phyloP scores from a whole-genome alignment of 2,888 invertebrate species.

The Nephrotoma flavescens region DNA sequence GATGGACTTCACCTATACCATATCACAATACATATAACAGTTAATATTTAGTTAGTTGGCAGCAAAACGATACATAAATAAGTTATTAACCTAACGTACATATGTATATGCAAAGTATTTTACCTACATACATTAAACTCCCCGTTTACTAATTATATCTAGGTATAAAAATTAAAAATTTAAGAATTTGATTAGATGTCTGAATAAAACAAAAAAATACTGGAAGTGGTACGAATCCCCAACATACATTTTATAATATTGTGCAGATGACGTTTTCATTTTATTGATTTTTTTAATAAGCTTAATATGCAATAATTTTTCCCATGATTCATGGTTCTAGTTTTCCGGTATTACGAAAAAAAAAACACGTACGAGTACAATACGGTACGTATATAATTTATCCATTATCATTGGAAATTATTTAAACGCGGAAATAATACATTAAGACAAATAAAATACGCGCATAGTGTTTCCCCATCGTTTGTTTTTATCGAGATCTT shows the following conservation, averaged over 20 bases:
- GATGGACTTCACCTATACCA: not conserved
- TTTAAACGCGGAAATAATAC: not conserved
- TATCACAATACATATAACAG: not conserved
- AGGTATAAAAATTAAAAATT: not conserved
- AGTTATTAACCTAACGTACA: not conserved
- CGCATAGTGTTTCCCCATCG: not conserved
- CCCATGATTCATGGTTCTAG: not conserved
- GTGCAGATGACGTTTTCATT: not conserved
- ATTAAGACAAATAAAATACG: not conserved
- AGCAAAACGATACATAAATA: not conserved
- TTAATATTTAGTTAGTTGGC: not conserved
- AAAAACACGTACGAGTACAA: too few relatives aligned
- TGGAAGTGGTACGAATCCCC: not conserved
- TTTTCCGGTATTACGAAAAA: not conserved
- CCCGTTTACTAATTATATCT: not conserved
- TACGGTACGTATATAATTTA: not conserved
- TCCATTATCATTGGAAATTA: not conserved
- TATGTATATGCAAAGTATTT: not conserved
- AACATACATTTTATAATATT: not conserved
- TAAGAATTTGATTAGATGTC: not conserved
- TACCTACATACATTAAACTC: not conserved
- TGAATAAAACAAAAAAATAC: not conserved
- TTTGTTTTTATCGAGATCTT: not conserved
- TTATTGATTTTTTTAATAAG: not conserved
- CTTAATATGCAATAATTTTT: not conserved